A percentile compares a stretch with the other conserved stretches of the same genome.
These are phyloP conservation scores for Agrilus mali DNA, from an alignment of 2,888 invertebrate species.

Conservation along the genomic window DNA sequence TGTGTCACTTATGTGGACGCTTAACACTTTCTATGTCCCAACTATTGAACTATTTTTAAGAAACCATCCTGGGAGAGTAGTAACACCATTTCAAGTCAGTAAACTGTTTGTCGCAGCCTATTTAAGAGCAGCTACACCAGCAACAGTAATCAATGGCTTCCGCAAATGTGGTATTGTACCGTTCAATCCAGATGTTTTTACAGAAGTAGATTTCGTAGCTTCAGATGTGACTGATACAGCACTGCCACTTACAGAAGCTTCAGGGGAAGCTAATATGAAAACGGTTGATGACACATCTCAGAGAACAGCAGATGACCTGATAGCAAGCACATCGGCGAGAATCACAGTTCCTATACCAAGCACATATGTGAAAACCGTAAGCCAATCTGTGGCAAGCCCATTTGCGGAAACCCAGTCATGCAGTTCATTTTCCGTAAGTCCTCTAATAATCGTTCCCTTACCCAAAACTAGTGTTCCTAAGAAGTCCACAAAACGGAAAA, in stretches of 20 bases:
- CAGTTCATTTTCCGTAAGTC: constrained; percentile 1
- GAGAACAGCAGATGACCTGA: too few species aligned
- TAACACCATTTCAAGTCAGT: constrained; percentile 15
- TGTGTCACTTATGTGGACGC: constrained; percentile 16
- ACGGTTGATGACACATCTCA: neutral
- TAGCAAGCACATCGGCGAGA: too few species aligned
- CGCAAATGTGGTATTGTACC: constrained; percentile 12
- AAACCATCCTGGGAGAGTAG: constrained; percentile 15
- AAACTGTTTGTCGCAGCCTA: constrained; percentile 16
- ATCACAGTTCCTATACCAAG: too few species aligned
- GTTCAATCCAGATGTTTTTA: constrained; percentile 6
- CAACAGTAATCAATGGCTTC: constrained; percentile 14
- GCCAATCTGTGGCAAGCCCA: neutral
- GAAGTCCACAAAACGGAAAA: neutral
- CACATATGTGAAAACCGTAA: neutral
- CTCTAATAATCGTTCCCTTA: neutral
- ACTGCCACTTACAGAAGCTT: constrained; percentile 2
- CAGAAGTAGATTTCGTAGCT: constrained; percentile 11
- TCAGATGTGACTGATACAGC: constrained; percentile 5
- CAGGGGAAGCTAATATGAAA: neutral
- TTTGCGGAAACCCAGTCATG: neutral
- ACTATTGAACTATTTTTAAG: constrained; percentile 13
- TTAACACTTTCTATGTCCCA: constrained; percentile 17
- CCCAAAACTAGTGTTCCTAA: neutral
- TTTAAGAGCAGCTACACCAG: constrained; percentile 11